Evolutionary conservation across 2,113 vertebrate species (phyloP), one percentile per base, ranked within the genome.

Genomic region (Corythaeola cristata): DNA sequence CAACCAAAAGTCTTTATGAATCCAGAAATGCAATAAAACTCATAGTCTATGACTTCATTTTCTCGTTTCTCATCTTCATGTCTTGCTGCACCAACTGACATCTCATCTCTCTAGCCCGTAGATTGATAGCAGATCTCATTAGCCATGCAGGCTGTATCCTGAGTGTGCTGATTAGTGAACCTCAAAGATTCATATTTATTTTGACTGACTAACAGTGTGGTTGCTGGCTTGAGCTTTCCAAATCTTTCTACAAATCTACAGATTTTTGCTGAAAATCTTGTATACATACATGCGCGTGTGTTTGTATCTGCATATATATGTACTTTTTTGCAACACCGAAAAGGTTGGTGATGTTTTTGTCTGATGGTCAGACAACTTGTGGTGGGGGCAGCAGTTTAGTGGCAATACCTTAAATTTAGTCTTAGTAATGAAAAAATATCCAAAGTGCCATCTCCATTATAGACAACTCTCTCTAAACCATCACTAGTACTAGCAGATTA

Each of bases 281-380:
- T 50, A 19, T 41, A 50, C 27, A 2, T 4, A 2, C 16, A 3
- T 33, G 7, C 0, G 0, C 8, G 2, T 18, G 6, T 49, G 49
- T 49, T 21, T 49, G 49, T 49, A 49, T 49, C 49, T 49, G 49
- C 49, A 49, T 30, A 14, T 5, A 2, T 37, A 17, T 3, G 26
- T 72, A 28, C 28, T 68, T 89, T 44, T 72, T 28, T 64, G 55
- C 16, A 63, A 8, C 60, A 64, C 39, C 26, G 16, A 68, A 72
- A 30, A 37, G 26, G 20, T 3, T 73, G 50, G 12, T 73, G 15
- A 17, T 33, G 18, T 19, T 86, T 67, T 72, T 71, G 23, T 26
- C 35, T n/a, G n/a, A n/a, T 56, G 19, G 4, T 55, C 44, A 60
- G 53, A 63, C n/a, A 30, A 24, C 35, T 20, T 41, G 23, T 44